Evolutionary conservation across 1,140 invertebrate genomes (phyloP).

Genomic region (Leptopilina clavipes): DNA sequence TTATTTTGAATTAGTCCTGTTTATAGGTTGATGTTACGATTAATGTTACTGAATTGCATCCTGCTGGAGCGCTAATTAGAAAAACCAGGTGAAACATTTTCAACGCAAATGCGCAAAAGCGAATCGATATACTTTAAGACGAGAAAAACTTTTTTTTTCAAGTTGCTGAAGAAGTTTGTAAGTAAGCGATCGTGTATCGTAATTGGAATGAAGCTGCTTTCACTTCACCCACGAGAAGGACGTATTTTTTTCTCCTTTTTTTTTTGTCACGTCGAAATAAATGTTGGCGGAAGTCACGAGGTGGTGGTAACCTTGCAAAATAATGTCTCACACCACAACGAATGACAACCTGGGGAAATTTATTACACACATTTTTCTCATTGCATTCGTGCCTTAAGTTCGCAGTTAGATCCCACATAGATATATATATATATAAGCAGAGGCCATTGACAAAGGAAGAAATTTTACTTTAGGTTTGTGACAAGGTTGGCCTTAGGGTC

Average conservation of each 20-base stretch:
- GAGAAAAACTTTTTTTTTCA: no score
- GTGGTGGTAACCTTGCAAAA: constrained; percentile 20
- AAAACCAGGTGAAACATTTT: no score
- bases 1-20: no score
- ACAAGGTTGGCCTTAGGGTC: constrained; percentile 63
- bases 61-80: no score
- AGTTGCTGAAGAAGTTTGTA: not conserved
- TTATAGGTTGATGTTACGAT: no score
- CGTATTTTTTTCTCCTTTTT: no score
- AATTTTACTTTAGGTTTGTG: not conserved
- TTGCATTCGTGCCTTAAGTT: not conserved
- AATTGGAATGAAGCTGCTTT: constrained; percentile 4
- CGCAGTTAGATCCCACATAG: not conserved
- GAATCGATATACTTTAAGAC: no score
- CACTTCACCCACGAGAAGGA: constrained; percentile 28
- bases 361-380: constrained; percentile 4
- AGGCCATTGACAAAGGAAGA: not conserved
- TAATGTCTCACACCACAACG: constrained; percentile 2
- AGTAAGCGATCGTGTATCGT: not conserved
- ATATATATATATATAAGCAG: not conserved
- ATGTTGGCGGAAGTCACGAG: constrained; percentile 26
- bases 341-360: constrained; percentile 4
- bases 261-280: constrained; percentile 7
- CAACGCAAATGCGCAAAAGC: no score
- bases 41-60: no score